A percentile compares a stretch with the other conserved stretches of the same genome.
phyloP scores from a whole-genome alignment of 2,888 invertebrate species.

The Cataglyphis altisquamis region DNA sequence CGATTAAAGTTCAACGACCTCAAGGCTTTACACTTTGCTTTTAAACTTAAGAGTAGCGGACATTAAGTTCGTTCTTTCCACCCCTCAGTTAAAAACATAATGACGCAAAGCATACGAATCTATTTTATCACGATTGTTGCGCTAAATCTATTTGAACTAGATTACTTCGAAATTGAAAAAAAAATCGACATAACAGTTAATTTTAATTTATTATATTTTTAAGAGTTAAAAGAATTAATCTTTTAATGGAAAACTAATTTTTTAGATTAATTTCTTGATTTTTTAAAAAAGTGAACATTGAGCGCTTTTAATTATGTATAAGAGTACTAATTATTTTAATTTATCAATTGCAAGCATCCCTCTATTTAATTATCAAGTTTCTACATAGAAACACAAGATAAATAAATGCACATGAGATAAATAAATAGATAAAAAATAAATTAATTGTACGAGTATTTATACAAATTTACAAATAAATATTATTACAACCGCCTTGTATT shows the following conservation, averaged over 20 bases:
- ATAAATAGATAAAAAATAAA: neutral
- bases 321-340: neutral
- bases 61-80: neutral
- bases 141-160: neutral
- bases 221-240: neutral
- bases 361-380: neutral
- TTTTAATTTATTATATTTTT: neutral
- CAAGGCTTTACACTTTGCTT: constrained; percentile 37
- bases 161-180: neutral
- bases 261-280: neutral
- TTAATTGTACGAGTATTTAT: neutral
- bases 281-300: neutral
- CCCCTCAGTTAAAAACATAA: neutral
- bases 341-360: neutral
- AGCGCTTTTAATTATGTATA: neutral
- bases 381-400: neutral
- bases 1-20: constrained; percentile 66
- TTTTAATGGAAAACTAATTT: neutral
- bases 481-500: neutral
- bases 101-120: neutral
- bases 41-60: constrained; percentile 22
- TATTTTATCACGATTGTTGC: constrained; percentile 32
- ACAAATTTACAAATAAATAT: neutral
- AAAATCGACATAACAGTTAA: neutral
- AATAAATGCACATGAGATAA: neutral